A percentile compares a stretch with the other conserved stretches of the same genome.
These are phyloP conservation scores for Melitaea athalia DNA, from an alignment of 2,888 invertebrate genomes.

Conservation along the genomic window DNA sequence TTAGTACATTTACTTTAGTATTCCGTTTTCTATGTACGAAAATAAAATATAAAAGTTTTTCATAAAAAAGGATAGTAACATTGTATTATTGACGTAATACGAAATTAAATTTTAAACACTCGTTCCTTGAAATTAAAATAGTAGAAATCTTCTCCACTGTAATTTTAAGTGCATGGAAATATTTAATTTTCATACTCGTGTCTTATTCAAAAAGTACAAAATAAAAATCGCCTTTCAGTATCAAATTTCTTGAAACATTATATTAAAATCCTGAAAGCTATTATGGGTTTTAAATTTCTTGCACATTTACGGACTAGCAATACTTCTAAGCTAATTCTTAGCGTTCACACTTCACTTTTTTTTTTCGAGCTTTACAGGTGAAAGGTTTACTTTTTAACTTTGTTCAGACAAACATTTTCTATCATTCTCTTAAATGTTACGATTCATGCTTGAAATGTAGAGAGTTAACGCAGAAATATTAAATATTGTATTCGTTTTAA, in stretches of 20 bases:
- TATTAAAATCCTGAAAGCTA: conserved; percentile 1
- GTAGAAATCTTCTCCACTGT: too few species aligned
- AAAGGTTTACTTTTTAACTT: conserved; percentile 34
- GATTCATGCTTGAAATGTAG: conserved; percentile 40
- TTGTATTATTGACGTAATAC: too few species aligned
- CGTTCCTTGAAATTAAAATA: too few species aligned
- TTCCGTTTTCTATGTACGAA: too few species aligned
- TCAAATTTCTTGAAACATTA: not conserved
- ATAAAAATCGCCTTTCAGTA: not conserved
- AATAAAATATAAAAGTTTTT: too few species aligned
- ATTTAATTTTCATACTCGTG: not conserved
- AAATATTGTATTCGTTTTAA: conserved; percentile 55
- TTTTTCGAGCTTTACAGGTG: conserved; percentile 26
- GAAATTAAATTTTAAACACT: too few species aligned
- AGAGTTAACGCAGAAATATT: conserved; percentile 47
- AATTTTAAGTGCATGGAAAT: not conserved
- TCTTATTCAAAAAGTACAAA: not conserved
- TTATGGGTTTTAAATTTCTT: conserved; percentile 5
- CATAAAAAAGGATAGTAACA: too few species aligned
- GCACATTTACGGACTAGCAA: conserved; percentile 4
- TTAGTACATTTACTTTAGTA: too few species aligned
- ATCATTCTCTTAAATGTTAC: conserved; percentile 50
- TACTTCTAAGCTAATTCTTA: conserved; percentile 2
- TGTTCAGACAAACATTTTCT: conserved; percentile 47
- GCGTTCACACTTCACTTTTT: conserved; percentile 19